A percentile compares a stretch with the other conserved stretches of the same genome.
These are phyloP conservation scores for Perizoma affinitatum DNA, from an alignment of 2,888 invertebrate genomes.

Conservation along the genomic window DNA sequence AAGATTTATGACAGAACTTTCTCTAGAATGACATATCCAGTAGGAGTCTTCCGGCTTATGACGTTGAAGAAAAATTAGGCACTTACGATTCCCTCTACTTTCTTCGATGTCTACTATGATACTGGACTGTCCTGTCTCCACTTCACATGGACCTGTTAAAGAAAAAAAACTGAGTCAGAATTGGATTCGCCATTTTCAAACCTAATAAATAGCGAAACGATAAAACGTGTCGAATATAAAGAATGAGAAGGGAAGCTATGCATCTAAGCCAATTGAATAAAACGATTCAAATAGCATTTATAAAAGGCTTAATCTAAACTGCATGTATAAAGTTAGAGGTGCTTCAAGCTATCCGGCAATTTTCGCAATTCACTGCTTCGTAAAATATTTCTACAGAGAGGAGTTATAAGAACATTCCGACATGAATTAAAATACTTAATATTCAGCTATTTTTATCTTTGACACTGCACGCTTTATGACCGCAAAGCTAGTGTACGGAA, in stretches of 20 bases:
- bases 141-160: conserved; percentile 88
- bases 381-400: background rate
- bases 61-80: conserved; percentile 8
- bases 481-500: no score
- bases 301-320: conserved; percentile 35
- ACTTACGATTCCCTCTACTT: conserved; percentile 93
- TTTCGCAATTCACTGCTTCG: background rate
- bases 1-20: no score
- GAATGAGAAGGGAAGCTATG: conserved; percentile 33
- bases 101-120: conserved; percentile 96
- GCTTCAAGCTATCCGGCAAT: background rate
- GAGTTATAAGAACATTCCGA: no score
- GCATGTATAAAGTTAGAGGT: conserved; percentile 20
- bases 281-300: conserved; percentile 30
- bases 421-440: no score
- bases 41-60: no score
- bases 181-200: background rate
- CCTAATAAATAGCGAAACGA: background rate
- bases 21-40: no score
- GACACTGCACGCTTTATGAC: no score
- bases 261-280: conserved; percentile 38
- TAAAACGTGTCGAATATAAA: conserved; percentile 17
- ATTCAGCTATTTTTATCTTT: no score
- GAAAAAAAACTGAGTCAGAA: conserved; percentile 10
- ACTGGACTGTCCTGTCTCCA: conserved; percentile 93